Evolutionary conservation across 2,888 invertebrate genomes (phyloP).

Genomic region (Macrosoma leucophasiata): DNA sequence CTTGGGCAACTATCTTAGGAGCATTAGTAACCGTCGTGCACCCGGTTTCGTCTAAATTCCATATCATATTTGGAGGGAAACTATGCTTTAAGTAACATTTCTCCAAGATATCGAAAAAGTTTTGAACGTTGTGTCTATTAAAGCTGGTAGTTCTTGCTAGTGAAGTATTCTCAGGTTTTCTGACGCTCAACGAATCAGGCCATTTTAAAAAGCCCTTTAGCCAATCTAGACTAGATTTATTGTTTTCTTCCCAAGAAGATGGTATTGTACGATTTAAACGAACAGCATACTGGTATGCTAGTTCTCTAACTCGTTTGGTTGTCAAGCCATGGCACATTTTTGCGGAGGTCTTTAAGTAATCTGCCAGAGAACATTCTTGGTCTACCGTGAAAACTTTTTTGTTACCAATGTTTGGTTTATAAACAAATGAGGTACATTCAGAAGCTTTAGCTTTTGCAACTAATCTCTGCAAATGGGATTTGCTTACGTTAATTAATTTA

Average conservation of each 20-base stretch:
- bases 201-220: constrained; percentile 57
- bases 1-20: constrained; percentile 13
- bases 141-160: constrained; percentile 18
- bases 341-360: constrained; percentile 17
- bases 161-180: constrained; percentile 22
- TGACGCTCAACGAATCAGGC: constrained; percentile 11
- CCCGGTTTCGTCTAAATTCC: constrained; percentile 19
- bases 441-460: constrained; percentile 14
- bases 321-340: constrained; percentile 21
- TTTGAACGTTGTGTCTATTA: constrained; percentile 17
- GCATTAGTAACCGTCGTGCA: constrained; percentile 11
- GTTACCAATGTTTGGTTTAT: constrained; percentile 16
- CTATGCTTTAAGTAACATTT: constrained; percentile 13
- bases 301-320: constrained; percentile 20
- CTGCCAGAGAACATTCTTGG: constrained; percentile 18
- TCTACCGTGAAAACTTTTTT: constrained; percentile 16
- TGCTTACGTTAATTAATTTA: constrained; percentile 13
- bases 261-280: constrained; percentile 9
- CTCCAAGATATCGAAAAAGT: constrained; percentile 16
- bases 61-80: constrained; percentile 18
- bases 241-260: constrained; percentile 2
- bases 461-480: constrained; percentile 18
- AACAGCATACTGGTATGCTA: constrained; percentile 19
- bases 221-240: constrained; percentile 34
- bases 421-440: constrained; percentile 15